These are phyloP conservation scores for human (Homo sapiens) DNA, from an alignment of 2,113 vertebrate genomes.

Conservation along the genomic window DNA sequence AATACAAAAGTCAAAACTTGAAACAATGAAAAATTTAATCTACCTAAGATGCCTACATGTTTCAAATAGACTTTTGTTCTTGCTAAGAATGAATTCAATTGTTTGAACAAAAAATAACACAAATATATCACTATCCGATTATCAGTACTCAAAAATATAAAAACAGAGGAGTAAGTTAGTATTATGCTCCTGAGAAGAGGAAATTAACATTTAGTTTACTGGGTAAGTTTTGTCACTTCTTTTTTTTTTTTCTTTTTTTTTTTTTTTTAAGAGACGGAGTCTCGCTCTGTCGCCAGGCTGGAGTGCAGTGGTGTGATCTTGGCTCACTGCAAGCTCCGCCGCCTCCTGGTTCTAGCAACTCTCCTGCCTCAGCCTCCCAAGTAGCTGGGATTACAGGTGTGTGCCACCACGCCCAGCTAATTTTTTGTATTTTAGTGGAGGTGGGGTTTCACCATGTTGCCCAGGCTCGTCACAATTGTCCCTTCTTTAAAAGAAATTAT, in stretches of 20 bases:
- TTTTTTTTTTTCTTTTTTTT: not conserved
- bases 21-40: not conserved
- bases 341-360: too few species aligned
- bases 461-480: not conserved
- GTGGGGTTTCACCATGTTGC: too few species aligned
- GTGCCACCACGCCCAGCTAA: too few species aligned
- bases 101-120: not conserved
- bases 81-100: conserved; percentile 3
- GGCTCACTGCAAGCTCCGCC: too few species aligned
- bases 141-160: not conserved
- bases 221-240: not conserved
- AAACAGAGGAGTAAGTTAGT: not conserved
- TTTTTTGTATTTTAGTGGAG: too few species aligned
- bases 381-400: too few species aligned
- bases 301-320: too few species aligned
- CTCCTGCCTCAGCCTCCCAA: too few species aligned
- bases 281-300: too few species aligned
- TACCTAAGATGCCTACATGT: not conserved
- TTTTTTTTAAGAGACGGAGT: too few species aligned
- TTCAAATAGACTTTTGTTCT: not conserved
- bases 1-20: not conserved
- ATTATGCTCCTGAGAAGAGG: not conserved
- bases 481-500: not conserved
- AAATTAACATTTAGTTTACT: not conserved
- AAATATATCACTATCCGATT: not conserved